Conservation (phyloP, 2,113 vertebrate genomes). For the Aphelocoma coerulescens region DNA sequence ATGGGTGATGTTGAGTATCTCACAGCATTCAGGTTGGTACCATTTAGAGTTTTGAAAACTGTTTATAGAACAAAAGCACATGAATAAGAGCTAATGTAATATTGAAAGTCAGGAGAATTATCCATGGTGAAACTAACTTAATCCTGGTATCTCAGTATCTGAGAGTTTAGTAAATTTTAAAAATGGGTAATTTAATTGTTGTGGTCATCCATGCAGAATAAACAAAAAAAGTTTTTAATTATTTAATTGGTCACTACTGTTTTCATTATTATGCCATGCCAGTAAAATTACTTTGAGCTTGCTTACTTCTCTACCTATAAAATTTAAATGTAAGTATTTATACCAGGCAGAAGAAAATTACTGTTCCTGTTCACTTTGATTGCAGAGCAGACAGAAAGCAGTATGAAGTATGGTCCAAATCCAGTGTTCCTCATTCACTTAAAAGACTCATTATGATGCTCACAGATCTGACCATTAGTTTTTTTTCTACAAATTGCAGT, state of each 20-base stretch:
- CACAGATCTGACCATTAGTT: neutral
- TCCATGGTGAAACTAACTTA: neutral
- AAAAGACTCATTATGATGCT: neutral
- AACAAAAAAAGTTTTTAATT: neutral
- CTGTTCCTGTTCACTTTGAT: rapidly evolving
- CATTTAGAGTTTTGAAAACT: constrained; percentile 17
- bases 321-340: neutral
- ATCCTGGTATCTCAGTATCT: neutral
- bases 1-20: constrained; percentile 81
- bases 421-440: neutral
- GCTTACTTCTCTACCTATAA: neutral
- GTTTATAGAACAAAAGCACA: neutral
- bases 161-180: neutral
- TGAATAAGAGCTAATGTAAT: neutral
- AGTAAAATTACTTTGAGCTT: neutral
- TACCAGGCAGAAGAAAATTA: neutral
- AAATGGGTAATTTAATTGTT: neutral
- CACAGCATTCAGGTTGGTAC: constrained; percentile 78
- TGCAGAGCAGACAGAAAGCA: neutral
- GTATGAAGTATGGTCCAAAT: neutral
- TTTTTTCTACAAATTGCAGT: neutral
- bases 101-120: neutral
- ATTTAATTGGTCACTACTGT: neutral
- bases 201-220: neutral
- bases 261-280: neutral